Base-by-base conservation (phyloP, 2,888 invertebrate species). In the Pogonocherus hispidulus region DNA sequence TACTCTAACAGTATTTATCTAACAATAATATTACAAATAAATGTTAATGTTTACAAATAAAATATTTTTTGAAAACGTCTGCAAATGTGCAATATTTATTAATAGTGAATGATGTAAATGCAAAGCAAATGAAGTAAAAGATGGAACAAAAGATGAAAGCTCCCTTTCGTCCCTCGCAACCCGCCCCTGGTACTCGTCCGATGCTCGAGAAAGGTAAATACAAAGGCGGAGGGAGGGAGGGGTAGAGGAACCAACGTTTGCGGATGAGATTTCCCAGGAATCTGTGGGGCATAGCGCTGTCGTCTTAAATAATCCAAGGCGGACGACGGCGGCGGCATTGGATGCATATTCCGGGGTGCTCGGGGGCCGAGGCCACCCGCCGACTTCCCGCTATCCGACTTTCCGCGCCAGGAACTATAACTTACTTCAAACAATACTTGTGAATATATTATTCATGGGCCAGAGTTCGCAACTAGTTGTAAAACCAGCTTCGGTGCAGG, bases 251-350 rank as follows among this genome's bases (percentile, higher is more conserved):
- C 77, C 79, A 78, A 79, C 78, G 79, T 76, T 77, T 73, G 76
- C 72, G 76, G 75, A 76, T 77, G 77, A 81, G 81, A 81, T 82
- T 81, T 81, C 78, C 78, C 74, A 75, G 77, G 80, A 81, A 80
- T 81, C 80, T 79, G 78, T 76, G 78, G 77, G 77, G 77, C 78
- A 79, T 76, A 77, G 77, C 75, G 72, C 75, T 75, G 81, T 79
- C 80, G 78, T 78, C 81, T 81, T 80, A 79, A 81, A 82, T 82
- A 81, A 82, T 80, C 81, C 79, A 79, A 74, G 78, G 74, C 70
- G 72, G 76, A 76, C 73, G 69, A 32, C 52, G 52, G 52, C 41
- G 27, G 27, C 8, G 3, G 27, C 27, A 27, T 41, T 59, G 27
- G 37, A 20, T 63, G 59, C 52, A 52, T 63, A 41, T 54, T 62